Base-by-base conservation (phyloP, 1,140 invertebrate genomes). In the Notospermus geniculatus region DNA sequence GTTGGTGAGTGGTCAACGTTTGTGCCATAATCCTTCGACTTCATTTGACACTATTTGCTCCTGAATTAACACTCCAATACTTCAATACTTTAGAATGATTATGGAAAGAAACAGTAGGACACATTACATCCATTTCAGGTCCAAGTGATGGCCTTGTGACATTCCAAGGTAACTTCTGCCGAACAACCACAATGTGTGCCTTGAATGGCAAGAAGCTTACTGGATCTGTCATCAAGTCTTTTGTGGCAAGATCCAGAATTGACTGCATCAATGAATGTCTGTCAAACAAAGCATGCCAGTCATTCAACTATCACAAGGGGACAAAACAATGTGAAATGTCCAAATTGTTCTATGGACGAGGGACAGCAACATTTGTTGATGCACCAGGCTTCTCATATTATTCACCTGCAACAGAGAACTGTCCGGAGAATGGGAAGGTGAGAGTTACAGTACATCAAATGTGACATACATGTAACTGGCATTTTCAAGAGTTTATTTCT, bases 281-380 rank as follows among this genome's bases (percentile, higher is more conserved):
- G 46, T 4, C 46, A 50, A 27, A 4, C 5, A 5, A 5, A 7
- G n/a, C 46, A 5, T 50, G 46, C n/a, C 5, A 50, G n/a, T 50
- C 46, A n/a, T 19, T 50, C 46, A 50, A 50, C 25, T 50, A 50
- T 50, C 4, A 19, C n/a, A 9, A 5, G 4, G 25, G 4, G 9
- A 19, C n/a, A 5, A 50, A 50, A n/a, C 46, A 7, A n/a, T 50
- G 46, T n/a, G 46, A 50, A n/a, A 9, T 50, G 25, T 50, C 46
- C n/a, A n/a, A 27, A 5, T 4, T 19, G n/a, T 23, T 50, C 4
- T 50, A 50, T 50, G 25, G 19, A 27, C 19, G n/a, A 7, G 19
- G 9, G n/a, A 5, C 46, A 50, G 9, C n/a, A n/a, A n/a, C 46
- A 9, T 5, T 50, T 4, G 46, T 50, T 5, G 25, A 50, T 27